Percentiles rank a stretch among this genome's conserved stretches.
Evolutionary conservation across 1,140 invertebrate genomes (phyloP).

Genomic region (Diplogasteroides magnus): DNA sequence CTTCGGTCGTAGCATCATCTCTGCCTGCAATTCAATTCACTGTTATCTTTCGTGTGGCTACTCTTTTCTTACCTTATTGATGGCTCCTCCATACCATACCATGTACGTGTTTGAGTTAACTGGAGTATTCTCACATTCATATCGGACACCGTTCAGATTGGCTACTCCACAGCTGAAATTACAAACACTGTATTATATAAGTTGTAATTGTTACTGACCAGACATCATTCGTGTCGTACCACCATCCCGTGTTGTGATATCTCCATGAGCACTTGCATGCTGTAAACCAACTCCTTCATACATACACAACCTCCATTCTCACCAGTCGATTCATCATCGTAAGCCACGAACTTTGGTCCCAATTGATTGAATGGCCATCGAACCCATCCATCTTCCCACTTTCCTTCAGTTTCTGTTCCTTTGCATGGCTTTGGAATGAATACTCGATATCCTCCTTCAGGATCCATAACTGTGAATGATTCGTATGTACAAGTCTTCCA

Average conservation of each 20-base stretch:
- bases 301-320: too few species aligned
- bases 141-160: constrained; percentile 35
- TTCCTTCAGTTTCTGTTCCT: constrained; percentile 19
- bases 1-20: too few species aligned
- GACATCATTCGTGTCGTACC: constrained; percentile 34
- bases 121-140: constrained; percentile 20
- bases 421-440: too few species aligned
- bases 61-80: neutral
- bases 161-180: constrained; percentile 29
- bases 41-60: too few species aligned
- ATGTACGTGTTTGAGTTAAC: constrained; percentile 7
- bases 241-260: constrained; percentile 34
- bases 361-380: constrained; percentile 23
- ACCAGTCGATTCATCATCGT: constrained; percentile 14
- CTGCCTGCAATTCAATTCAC: too few species aligned
- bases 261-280: constrained; percentile 24
- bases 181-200: too few species aligned
- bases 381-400: constrained; percentile 31
- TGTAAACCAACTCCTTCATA: neutral
- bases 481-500: constrained; percentile 31
- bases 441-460: constrained; percentile 6
- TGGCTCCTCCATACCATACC: constrained; percentile 7
- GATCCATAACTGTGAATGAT: constrained; percentile 22
- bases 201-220: too few species aligned
- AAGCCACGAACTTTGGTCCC: constrained; percentile 27